These are phyloP conservation scores for Ectobius pallidus DNA, from an alignment of 2,888 invertebrate species.

Conservation along the genomic window DNA sequence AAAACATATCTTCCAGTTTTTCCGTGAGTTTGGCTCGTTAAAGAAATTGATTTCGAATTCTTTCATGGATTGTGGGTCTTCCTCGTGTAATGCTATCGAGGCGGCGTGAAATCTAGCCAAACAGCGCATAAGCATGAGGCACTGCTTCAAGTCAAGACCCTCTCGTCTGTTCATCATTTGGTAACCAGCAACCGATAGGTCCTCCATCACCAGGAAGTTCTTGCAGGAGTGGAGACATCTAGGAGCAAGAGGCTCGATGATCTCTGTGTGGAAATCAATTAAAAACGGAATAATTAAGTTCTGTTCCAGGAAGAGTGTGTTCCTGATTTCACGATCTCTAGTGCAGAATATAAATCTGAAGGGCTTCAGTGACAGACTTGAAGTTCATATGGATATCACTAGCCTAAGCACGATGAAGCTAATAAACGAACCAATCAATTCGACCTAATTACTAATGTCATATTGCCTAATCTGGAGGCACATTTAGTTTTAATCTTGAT, in stretches of 20 bases:
- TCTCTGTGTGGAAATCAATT: background rate
- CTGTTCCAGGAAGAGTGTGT: no score
- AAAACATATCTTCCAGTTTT: background rate
- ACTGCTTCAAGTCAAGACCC: background rate
- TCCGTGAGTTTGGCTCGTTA: background rate
- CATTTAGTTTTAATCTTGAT: no score
- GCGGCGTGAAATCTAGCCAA: constrained; percentile 2
- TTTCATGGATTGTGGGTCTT: background rate
- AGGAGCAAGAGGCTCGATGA: background rate
- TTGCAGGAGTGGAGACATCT: background rate
- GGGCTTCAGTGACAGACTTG: no score
- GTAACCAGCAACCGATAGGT: background rate
- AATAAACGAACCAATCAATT: no score
- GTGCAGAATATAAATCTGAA: no score
- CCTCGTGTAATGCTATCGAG: background rate
- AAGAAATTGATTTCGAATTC: background rate
- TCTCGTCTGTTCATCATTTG: background rate
- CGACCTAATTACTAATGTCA: no score
- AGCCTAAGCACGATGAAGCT: no score
- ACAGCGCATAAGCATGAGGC: background rate
- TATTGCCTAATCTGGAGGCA: no score
- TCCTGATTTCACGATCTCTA: no score
- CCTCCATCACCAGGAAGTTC: background rate
- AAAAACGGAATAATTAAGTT: background rate
- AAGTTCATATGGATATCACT: no score